Evolutionary conservation across 2,888 invertebrate species (phyloP), one percentile per base, ranked within the genome.

Genomic region (Lasioglossum marginatum): DNA sequence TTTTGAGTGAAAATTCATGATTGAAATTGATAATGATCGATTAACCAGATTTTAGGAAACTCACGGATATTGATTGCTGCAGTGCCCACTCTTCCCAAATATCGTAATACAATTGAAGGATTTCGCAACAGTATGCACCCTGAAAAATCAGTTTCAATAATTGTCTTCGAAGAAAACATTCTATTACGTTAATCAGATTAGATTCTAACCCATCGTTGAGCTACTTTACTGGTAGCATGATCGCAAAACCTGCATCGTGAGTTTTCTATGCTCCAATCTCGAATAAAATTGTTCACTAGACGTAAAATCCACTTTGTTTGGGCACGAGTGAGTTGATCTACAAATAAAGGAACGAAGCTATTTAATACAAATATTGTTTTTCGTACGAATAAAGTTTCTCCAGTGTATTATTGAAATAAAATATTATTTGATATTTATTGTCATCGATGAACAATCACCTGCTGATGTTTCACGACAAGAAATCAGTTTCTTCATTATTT

Each of bases 101-200:
- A 16, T n/a, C 60, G 77, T 87, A 63, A 57, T 87, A 85, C 12
- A 63, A 73, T 27, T 83, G 37, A 4, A 89, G 86, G 12, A 81
- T 73, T 27, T 37, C 70, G 81, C 92, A 90, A 82, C 90, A 92
- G 34, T 83, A 87, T 31, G 84, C 63, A 0, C 83, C 78, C 90
- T 92, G 76, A 14, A n/a, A 68, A 76, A 16, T 63, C 63, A 16
- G 16, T 23, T 68, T 4, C 19, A 23, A 68, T 23, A 23, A 34
- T 37, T 23, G 0, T 16, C 12, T 68, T 68, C 23, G 68, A 37
- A 37, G 34, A 23, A 37, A 34, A 19, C 2, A 0, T 66, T 34
- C 23, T 34, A 31, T 66, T 10, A 10, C 8, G 19, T 19, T 19
- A 66, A 31, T 66, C 40, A 40, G 40, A 40, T 40, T 66, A 16